Percentiles rank a stretch among this genome's conserved stretches.
Evolutionary conservation across 1,140 invertebrate species (phyloP).

Genomic region (Aphelenchoides besseyi): DNA sequence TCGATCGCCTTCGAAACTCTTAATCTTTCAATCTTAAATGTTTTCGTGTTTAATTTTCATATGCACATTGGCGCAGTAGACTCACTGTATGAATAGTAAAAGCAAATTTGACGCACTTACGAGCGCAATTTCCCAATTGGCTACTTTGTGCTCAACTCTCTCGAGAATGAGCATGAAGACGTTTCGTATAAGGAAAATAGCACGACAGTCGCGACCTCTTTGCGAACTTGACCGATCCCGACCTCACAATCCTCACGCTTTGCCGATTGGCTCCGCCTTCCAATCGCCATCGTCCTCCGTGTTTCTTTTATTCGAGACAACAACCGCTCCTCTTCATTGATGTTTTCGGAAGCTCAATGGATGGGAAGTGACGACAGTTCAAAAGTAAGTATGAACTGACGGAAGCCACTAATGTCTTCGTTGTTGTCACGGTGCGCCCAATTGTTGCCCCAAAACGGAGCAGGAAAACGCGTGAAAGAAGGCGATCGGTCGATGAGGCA

Average conservation of each 20-base stretch:
- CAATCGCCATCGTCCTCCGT: not conserved
- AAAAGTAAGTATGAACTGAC: not conserved
- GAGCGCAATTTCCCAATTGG: not conserved
- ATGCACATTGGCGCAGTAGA: too few species aligned
- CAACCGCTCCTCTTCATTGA: not conserved
- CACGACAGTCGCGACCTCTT: not conserved
- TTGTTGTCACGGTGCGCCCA: not conserved
- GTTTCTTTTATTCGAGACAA: not conserved
- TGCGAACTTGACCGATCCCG: not conserved
- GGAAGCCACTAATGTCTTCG: not conserved
- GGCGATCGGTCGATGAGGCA: not conserved
- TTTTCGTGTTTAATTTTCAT: too few species aligned
- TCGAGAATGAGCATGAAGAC: not conserved
- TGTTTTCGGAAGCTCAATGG: not conserved
- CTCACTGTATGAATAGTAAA: too few species aligned
- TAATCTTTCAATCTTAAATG: too few species aligned
- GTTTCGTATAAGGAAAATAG: not conserved
- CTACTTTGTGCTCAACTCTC: slow-evolving; percentile 2
- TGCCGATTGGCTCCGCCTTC: not conserved
- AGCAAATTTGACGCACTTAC: slow-evolving; percentile 5
- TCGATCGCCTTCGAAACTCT: too few species aligned
- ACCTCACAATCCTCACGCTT: not conserved
- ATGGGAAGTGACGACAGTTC: not conserved
- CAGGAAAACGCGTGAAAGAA: too few species aligned
- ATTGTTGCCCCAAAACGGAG: not conserved